Evolutionary conservation across 2,888 invertebrate genomes (phyloP).

Genomic region (Trichogramma dendrolimi): DNA sequence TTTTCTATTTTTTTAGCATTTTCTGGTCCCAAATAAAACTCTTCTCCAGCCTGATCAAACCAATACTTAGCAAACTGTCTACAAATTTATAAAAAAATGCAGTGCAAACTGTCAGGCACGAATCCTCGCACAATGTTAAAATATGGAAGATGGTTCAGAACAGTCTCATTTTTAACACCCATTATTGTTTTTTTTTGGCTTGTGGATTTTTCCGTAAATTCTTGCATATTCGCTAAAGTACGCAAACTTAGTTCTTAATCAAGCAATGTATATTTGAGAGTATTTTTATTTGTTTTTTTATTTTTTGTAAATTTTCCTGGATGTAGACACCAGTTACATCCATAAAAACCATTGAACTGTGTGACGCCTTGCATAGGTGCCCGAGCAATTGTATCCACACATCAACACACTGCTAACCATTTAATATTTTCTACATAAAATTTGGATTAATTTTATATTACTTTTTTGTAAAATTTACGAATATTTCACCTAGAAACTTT

Average conservation of each 20-base stretch:
- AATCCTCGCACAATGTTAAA: conserved; percentile 27
- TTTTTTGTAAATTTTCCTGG: conserved; percentile 5
- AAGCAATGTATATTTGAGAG: conserved; percentile 4
- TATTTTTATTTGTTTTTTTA: background rate
- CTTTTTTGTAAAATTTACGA: too few species aligned
- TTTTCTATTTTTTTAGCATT: conserved; percentile 5
- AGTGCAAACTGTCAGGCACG: too few species aligned
- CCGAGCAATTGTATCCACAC: conserved; percentile 24
- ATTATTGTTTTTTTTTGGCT: background rate
- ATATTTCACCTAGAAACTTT: too few species aligned
- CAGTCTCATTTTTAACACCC: conserved; percentile 9
- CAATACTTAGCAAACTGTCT: conserved; percentile 25
- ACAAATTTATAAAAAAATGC: conserved; percentile 12
- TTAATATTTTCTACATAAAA: too few species aligned
- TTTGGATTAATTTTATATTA: too few species aligned
- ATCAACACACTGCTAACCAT: too few species aligned
- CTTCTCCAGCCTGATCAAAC: conserved; percentile 12
- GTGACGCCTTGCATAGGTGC: conserved; percentile 10
- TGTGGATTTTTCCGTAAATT: background rate
- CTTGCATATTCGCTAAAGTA: conserved; percentile 1
- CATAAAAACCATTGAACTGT: conserved; percentile 27
- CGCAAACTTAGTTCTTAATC: background rate
- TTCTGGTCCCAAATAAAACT: background rate
- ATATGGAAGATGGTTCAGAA: conserved; percentile 10
- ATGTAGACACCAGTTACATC: conserved; percentile 28